Evolutionary conservation across 2,113 vertebrate genomes (phyloP), one percentile per base, ranked within the genome.

Genomic region (Colinus virginianus): DNA sequence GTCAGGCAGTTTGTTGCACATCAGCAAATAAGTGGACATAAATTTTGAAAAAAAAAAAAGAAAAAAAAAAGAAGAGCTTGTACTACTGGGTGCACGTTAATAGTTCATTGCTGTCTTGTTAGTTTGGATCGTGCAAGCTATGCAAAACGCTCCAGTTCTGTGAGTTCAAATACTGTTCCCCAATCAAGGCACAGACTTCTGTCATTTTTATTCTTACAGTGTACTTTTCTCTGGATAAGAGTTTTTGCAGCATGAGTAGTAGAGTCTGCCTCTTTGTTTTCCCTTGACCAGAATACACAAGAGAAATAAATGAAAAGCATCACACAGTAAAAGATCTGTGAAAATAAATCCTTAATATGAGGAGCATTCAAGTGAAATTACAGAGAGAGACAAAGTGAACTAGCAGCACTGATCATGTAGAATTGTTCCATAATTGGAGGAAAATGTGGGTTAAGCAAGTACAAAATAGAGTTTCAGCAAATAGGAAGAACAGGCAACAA

Each of bases 301-400:
- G 66, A 78, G 79, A 88, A 93, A 75, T 43, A 78, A 94, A 84
- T 61, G 66, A 61, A 84, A 91, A 90, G 84, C 51, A 91, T 51
- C 64, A 78, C 6, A 51, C 77, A 90, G 76, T 46, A 80, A 90
- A 80, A 90, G 64, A 51, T 8, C 61, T 86, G 53, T 78, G 61
- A 78, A 88, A 94, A 86, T 18, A 86, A 13, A 63, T 83, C 51
- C 72, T 93, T 83, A 64, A 34, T 30, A 74, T 83, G 46, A 66
- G 61, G 34, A 86, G 21, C 20, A 26, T 77, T 88, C 69, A 43
- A 0, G 0, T 86, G 76, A 85, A 86, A 93, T 95, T 90, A 86
- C 68, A 64, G 72, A 90, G 77, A 79, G 67, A 38, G 38, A 85
- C 63, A 55, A 80, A 56, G 34, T 53, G 85, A 90, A 46, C 51